Conservation (phyloP, 2,888 invertebrate genomes). For the Cephus pulcher region DNA sequence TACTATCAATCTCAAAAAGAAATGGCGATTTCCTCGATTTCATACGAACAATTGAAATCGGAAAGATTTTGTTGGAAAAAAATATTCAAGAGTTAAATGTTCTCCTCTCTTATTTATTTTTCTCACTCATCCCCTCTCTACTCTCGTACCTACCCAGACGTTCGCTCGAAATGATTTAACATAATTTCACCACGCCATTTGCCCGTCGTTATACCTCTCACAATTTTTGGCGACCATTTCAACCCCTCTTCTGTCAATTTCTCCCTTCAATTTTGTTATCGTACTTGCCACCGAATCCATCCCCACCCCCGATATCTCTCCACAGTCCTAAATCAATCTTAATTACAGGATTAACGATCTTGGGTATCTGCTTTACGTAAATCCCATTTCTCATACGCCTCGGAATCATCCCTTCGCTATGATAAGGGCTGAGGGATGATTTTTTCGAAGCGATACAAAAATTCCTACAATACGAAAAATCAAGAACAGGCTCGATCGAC, state of each 20-base stretch:
- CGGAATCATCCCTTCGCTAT: neutral
- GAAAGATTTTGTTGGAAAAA: conserved; percentile 36
- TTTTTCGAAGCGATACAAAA: neutral
- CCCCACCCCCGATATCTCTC: neutral
- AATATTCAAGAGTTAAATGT: conserved; percentile 25
- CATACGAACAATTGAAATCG: conserved; percentile 16
- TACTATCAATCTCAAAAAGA: neutral
- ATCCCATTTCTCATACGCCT: neutral
- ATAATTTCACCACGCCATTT: neutral
- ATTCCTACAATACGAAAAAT: neutral
- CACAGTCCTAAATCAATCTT: neutral
- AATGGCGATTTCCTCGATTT: neutral
- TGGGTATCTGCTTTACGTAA: neutral
- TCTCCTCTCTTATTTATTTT: conserved; percentile 11
- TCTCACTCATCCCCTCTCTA: conserved; percentile 8
- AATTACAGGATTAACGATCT: neutral
- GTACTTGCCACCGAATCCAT: neutral
- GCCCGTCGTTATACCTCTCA: neutral
- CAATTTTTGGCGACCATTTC: neutral
- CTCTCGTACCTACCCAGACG: neutral
- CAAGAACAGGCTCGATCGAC: neutral
- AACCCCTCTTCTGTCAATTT: neutral
- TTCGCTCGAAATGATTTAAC: neutral
- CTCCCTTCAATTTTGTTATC: neutral
- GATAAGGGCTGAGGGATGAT: neutral